Evolutionary conservation across 2,797 vertebrate genomes (phyloP).

Genomic region (Antennarius maculatus): DNA sequence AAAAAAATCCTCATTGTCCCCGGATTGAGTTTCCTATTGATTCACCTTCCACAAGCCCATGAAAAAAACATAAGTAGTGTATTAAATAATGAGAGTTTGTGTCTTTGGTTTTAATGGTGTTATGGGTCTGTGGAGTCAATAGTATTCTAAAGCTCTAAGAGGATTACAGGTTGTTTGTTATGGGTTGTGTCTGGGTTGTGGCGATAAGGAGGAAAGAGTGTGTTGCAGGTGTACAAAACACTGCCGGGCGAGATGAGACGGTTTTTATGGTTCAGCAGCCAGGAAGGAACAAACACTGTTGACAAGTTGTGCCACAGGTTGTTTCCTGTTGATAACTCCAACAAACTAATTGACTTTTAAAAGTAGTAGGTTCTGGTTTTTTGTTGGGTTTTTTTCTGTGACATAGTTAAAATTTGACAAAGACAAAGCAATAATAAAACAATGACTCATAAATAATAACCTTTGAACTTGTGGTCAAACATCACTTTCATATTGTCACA

Average conservation of each 20-base stretch:
- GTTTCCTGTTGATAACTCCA: conserved; percentile 16
- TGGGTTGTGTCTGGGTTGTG: conserved; percentile 72
- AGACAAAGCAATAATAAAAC: not conserved
- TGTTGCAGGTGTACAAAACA: conserved; percentile 65
- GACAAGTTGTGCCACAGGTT: conserved; percentile 50
- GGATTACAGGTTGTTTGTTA: conserved; percentile 83
- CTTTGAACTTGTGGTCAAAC: conserved; percentile 4
- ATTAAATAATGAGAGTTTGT: conserved; percentile 57
- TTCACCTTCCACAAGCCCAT: conserved; percentile 21
- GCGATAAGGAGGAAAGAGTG: conserved; percentile 72
- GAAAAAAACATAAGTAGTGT: conserved; percentile 54
- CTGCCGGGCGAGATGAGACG: conserved; percentile 54
- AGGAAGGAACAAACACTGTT: conserved; percentile 19
- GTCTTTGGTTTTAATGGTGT: conserved; percentile 62
- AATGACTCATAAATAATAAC: not conserved
- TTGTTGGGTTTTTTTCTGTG: no score
- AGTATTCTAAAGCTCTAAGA: conserved; percentile 77
- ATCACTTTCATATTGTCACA: not conserved
- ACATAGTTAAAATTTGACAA: conserved; percentile 14
- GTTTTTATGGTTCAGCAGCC: conserved; percentile 50
- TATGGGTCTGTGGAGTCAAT: conserved; percentile 55
- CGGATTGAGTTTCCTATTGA: conserved; percentile 42
- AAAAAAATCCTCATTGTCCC: conserved; percentile 35
- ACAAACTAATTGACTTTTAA: conserved; percentile 31
- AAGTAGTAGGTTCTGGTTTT: not conserved